Conservation (phyloP, 2,888 invertebrate species). For the Rotaria magnacalcarata region DNA sequence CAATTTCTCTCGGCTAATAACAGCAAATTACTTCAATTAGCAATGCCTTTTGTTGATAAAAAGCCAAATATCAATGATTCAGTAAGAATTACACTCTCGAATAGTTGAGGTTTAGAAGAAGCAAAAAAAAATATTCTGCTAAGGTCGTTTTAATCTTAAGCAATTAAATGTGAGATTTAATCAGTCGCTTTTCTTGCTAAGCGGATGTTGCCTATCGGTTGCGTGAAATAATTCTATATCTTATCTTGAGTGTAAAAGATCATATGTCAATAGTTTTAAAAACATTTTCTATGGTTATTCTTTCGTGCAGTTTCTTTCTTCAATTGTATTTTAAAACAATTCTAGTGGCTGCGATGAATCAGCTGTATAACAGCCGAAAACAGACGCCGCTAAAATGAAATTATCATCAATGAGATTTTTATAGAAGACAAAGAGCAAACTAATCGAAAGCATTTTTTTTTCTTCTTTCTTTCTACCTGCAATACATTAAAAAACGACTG, state of each 20-base stretch:
- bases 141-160: too few relatives aligned
- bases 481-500: neutral
- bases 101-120: too few relatives aligned
- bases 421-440: too few relatives aligned
- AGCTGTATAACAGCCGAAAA: neutral
- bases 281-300: too few relatives aligned
- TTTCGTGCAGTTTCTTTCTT: too few relatives aligned
- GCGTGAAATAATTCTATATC: neutral
- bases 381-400: neutral
- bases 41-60: neutral
- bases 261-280: neutral
- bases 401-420: too few relatives aligned
- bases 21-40: slow-evolving; percentile 8
- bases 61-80: neutral
- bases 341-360: neutral
- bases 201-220: too few relatives aligned
- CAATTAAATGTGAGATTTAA: too few relatives aligned
- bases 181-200: too few relatives aligned
- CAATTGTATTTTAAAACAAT: neutral
- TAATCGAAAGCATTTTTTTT: neutral
- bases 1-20: neutral
- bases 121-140: too few relatives aligned
- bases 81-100: neutral
- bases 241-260: neutral
- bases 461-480: neutral